Base-by-base conservation (phyloP, 2,888 invertebrate genomes). In the Crematogaster levior region DNA sequence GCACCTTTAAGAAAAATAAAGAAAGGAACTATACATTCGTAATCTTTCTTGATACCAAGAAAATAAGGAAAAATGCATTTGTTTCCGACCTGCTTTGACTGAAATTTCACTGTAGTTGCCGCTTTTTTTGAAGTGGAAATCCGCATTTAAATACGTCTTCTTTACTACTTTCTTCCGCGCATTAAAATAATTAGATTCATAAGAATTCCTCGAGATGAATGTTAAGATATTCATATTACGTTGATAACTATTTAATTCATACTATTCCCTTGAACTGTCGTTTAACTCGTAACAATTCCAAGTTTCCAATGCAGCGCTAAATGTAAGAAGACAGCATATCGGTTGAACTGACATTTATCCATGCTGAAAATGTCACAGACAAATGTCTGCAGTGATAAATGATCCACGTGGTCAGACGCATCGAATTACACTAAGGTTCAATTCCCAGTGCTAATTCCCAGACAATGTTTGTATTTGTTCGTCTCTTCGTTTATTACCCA, bases 371-470 rank as follows among this genome's bases (percentile, higher is more conserved):
- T 40, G 85, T 83, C 83, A 79, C 66, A 75, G 56, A 68, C 85
- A 79, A 81, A 61, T 66, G 66, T 63, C 79, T 30, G 15, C 66
- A 24, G 74, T 88, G 88, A 88, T 84, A 85, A 88, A 88, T 82
- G 81, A 48, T 61, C 46, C 30, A 51, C 48, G 15, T 53, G 75
- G 74, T 61, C 80, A 61, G 82, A 30, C 48, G n/a, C 24, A 48
- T 68, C 77, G 40, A n/a, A n/a, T 75, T 75, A 53, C 66, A 24
- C 18, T 15, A 40, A 53, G 51, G 21, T 40, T 27, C 40, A 75
- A 66, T 66, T 75, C n/a, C 53, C 75, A 53, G 27, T 10, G 66
- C 40, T 40, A 66, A 75, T 53, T 40, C 27, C 27, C 66, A 15
- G 51, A 21, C 53, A 40, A 21, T 21, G 27, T 51, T 40, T 66